Evolutionary conservation across 2,797 vertebrate genomes (phyloP).

Genomic region (Hoplostethus mediterraneus): DNA sequence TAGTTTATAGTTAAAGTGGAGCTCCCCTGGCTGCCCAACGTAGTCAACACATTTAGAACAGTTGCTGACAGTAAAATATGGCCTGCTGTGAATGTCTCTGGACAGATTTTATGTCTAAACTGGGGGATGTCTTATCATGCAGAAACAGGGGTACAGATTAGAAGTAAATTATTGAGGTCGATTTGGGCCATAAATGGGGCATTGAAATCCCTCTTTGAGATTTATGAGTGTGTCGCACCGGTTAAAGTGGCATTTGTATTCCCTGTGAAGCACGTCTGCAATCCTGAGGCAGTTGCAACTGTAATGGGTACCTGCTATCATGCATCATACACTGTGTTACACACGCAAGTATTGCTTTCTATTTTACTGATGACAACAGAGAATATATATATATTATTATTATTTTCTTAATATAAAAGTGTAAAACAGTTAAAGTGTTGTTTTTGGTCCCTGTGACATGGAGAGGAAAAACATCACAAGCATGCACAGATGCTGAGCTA

Average conservation of each 20-base stretch:
- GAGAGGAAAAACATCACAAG: no score
- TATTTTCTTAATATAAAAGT: background rate
- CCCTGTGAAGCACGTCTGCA: conserved; percentile 30
- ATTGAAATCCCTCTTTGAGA: conserved; percentile 57
- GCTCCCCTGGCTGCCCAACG: background rate
- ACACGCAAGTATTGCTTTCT: background rate
- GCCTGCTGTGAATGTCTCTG: conserved; percentile 43
- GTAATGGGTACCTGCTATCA: conserved; percentile 2
- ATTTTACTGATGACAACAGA: background rate
- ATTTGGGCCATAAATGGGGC: conserved; percentile 60
- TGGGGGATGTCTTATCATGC: conserved; percentile 57
- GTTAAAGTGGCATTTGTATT: conserved; percentile 44
- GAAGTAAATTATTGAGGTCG: conserved; percentile 59
- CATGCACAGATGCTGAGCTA: background rate
- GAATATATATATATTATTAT: background rate
- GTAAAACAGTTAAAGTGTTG: no score
- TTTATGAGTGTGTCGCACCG: conserved; percentile 57
- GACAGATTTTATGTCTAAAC: conserved; percentile 41
- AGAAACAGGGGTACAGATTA: conserved; percentile 66
- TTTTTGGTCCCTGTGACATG: background rate
- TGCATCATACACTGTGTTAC: background rate
- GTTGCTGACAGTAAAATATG: conserved; percentile 62
- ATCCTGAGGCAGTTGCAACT: conserved; percentile 13
- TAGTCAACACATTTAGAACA: conserved; percentile 33
- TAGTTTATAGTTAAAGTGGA: conserved; percentile 18